These are phyloP conservation scores for Merodon equestris DNA, from an alignment of 2,888 invertebrate genomes.

Conservation along the genomic window DNA sequence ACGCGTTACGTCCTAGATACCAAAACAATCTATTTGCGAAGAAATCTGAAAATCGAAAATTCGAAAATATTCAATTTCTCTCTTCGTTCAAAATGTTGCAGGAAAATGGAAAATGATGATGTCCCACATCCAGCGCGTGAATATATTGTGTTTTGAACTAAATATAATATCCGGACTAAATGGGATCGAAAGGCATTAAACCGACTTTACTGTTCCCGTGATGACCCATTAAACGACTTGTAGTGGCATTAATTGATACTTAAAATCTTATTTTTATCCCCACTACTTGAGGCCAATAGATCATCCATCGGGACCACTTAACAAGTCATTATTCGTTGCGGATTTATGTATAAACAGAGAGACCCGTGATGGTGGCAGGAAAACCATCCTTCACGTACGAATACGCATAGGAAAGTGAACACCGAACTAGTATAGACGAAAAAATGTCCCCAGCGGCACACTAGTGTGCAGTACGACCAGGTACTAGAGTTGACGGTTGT, in stretches of 20 bases:
- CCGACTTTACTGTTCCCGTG: conserved; percentile 47
- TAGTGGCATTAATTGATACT: conserved; percentile 63
- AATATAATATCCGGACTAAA: conserved; percentile 25
- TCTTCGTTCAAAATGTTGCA: not conserved
- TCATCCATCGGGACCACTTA: conserved; percentile 58
- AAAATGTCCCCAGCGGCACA: too few species aligned
- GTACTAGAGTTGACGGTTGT: not conserved
- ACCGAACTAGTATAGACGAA: too few species aligned
- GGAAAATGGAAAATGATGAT: conserved; percentile 2
- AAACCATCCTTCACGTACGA: not conserved
- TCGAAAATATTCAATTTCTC: not conserved
- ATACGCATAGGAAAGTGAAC: too few species aligned
- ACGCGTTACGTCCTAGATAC: conserved; percentile 25
- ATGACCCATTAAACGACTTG: conserved; percentile 61
- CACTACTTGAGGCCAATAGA: conserved; percentile 50
- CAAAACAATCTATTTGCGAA: conserved; percentile 30
- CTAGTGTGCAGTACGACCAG: too few species aligned
- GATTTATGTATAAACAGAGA: conserved; percentile 35
- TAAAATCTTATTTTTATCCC: conserved; percentile 53
- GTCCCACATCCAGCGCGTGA: not conserved
- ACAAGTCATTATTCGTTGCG: conserved; percentile 51
- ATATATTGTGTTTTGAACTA: conserved; percentile 20
- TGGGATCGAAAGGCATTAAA: conserved; percentile 49
- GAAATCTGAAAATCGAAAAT: conserved; percentile 22
- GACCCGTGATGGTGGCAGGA: conserved; percentile 3